A percentile compares a stretch with the other conserved stretches of the same genome.
These are phyloP conservation scores for Caiman crocodilus DNA, from an alignment of 2,797 vertebrate species.

Conservation along the genomic window DNA sequence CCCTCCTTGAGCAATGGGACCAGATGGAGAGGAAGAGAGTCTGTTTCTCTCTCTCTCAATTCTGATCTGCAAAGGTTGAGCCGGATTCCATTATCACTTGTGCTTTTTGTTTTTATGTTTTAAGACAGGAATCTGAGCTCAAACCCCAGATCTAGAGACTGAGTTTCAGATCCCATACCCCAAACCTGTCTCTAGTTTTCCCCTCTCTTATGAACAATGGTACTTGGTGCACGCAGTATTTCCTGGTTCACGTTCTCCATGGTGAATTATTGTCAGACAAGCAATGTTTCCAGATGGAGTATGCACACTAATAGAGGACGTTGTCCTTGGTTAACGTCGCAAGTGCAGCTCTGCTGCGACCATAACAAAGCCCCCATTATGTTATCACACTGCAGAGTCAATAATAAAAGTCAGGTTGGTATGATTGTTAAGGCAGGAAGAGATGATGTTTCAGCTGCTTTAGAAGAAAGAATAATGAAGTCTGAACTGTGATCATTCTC, in stretches of 20 bases:
- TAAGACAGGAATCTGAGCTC: not conserved
- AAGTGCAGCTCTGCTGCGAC: not conserved
- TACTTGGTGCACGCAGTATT: not conserved
- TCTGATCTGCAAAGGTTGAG: not conserved
- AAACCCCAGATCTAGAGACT: not conserved
- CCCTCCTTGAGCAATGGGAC: not conserved
- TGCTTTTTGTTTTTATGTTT: too few species aligned
- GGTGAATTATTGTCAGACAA: not conserved
- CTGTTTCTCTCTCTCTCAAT: not conserved
- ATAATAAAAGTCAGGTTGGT: not conserved
- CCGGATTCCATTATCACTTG: not conserved
- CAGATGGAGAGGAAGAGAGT: not conserved
- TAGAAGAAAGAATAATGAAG: not conserved
- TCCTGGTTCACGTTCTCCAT: not conserved
- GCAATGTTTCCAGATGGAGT: too few species aligned
- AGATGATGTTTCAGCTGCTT: not conserved
- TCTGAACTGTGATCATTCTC: not conserved
- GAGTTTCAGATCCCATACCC: not conserved
- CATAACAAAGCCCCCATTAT: rapidly evolving
- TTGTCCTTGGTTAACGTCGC: rapidly evolving
- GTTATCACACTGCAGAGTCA: rapidly evolving
- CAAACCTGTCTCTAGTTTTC: too few species aligned
- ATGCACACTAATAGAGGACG: not conserved
- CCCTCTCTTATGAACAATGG: not conserved
- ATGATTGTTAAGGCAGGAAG: not conserved